phyloP scores from a whole-genome alignment of 2,797 vertebrate species.

The Uromys caudimaculatus region DNA sequence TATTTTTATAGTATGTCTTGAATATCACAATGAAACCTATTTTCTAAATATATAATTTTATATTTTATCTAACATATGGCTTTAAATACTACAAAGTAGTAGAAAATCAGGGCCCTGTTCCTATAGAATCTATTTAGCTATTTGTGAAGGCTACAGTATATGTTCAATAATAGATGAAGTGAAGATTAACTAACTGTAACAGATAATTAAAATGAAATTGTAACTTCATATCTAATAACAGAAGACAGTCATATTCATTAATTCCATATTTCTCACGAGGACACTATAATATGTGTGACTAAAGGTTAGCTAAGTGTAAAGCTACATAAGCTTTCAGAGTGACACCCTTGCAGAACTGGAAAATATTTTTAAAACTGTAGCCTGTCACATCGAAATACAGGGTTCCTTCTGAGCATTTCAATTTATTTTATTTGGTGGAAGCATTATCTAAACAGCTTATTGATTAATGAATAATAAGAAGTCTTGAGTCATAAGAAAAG shows the following conservation, averaged over 20 bases:
- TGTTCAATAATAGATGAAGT: background rate
- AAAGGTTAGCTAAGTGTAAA: background rate
- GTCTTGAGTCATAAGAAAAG: background rate
- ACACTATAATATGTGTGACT: background rate
- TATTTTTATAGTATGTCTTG: background rate
- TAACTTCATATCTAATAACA: background rate
- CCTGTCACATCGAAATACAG: background rate
- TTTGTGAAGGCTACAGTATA: background rate
- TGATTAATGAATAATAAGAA: background rate
- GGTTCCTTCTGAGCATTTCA: background rate
- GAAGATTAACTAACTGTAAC: background rate
- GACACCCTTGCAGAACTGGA: background rate
- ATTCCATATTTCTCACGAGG: background rate
- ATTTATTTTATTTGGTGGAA: background rate
- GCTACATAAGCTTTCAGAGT: background rate
- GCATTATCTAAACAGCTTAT: background rate
- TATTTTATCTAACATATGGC: background rate
- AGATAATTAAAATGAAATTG: background rate
- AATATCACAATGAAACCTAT: background rate
- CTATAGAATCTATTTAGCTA: background rate
- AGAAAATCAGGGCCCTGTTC: background rate
- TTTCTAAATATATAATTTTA: background rate
- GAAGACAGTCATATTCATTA: background rate
- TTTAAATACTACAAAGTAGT: background rate
- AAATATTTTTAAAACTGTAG: background rate